Percentiles rank a stretch among this genome's conserved stretches.
phyloP scores from a whole-genome alignment of 2,888 invertebrate genomes.

The Andrena bucephala region DNA sequence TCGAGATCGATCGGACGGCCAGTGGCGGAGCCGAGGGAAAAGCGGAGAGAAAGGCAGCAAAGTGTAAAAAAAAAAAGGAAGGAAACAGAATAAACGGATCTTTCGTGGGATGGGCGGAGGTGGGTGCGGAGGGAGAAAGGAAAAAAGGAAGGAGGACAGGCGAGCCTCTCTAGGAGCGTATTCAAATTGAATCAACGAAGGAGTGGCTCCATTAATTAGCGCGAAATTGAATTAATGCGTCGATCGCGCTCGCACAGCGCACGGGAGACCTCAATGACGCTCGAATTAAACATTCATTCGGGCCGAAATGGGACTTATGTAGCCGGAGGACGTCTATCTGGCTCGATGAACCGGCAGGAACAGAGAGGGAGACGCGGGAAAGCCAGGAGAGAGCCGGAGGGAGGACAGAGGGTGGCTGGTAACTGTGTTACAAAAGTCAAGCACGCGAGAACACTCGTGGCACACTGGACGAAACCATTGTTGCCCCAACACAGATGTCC shows the following conservation, averaged over 20 bases:
- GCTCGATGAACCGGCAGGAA: slow-evolving; percentile 56
- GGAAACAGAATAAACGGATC: slow-evolving; percentile 9
- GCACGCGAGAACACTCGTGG: slow-evolving; percentile 73
- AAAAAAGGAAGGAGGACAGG: slow-evolving; percentile 10
- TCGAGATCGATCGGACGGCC: slow-evolving; percentile 48
- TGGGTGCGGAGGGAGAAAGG: background rate
- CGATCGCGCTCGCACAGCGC: slow-evolving; percentile 55
- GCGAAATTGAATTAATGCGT: slow-evolving; percentile 75
- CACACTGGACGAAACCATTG: slow-evolving; percentile 79
- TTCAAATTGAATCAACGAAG: slow-evolving; percentile 61
- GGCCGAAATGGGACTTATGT: slow-evolving; percentile 74
- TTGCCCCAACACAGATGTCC: slow-evolving; percentile 84
- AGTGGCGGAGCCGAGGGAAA: slow-evolving; percentile 12
- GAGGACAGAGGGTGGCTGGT: slow-evolving; percentile 31
- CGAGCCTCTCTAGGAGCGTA: slow-evolving; percentile 32
- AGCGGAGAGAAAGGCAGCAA: slow-evolving; percentile 12
- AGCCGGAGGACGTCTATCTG: slow-evolving; percentile 50
- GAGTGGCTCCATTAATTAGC: slow-evolving; percentile 74
- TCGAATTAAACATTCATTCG: slow-evolving; percentile 78
- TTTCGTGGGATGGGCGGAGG: background rate
- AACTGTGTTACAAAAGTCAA: slow-evolving; percentile 75
- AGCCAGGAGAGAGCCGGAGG: slow-evolving; percentile 1
- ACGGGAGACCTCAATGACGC: slow-evolving; percentile 59
- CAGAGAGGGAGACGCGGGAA: background rate
- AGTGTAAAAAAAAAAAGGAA: slow-evolving; percentile 10